A percentile compares a stretch with the other conserved stretches of the same genome.
Evolutionary conservation across 2,797 vertebrate genomes (phyloP).

Genomic region (Harpagifer antarcticus): DNA sequence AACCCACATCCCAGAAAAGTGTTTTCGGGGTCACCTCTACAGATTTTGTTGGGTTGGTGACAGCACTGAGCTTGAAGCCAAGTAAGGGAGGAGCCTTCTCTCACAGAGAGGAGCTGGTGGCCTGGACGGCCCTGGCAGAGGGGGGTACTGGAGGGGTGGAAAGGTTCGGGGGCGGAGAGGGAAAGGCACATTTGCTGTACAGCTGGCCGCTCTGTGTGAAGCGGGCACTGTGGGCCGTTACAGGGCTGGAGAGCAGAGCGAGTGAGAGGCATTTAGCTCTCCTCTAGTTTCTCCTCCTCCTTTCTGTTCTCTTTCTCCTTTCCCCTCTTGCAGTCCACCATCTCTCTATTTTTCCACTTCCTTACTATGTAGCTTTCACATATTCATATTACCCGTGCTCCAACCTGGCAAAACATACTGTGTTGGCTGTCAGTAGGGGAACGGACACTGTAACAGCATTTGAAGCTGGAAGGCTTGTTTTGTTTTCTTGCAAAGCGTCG

Average conservation of each 20-base stretch:
- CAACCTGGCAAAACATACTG: constrained; percentile 66
- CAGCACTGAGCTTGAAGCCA: constrained; percentile 94
- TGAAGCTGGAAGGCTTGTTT: constrained; percentile 90
- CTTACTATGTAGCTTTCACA: constrained; percentile 53
- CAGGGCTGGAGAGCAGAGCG: constrained; percentile 93
- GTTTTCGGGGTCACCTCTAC: constrained; percentile 94
- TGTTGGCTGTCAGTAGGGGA: constrained; percentile 59
- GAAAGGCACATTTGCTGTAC: constrained; percentile 98
- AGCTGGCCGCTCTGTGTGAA: constrained; percentile 99
- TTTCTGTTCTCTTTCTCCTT: constrained; percentile 76
- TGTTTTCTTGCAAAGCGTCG: constrained; percentile 93
- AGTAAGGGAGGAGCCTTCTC: constrained; percentile 94
- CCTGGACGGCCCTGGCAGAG: constrained; percentile 92
- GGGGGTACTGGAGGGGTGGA: constrained; percentile 82
- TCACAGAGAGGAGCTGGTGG: constrained; percentile 93
- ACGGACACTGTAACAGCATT: constrained; percentile 67
- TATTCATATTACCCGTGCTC: constrained; percentile 65
- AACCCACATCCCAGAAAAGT: constrained; percentile 75
- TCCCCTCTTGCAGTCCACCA: constrained; percentile 80
- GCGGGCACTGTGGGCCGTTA: constrained; percentile 96
- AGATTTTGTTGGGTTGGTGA: constrained; percentile 90
- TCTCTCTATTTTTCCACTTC: constrained; percentile 49
- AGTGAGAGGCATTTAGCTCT: constrained; percentile 96
- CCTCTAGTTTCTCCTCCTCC: constrained; percentile 90
- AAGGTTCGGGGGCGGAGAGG: constrained; percentile 85